Percentiles rank a stretch among this genome's conserved stretches.
Conservation (phyloP, 2,888 invertebrate species). For the Tipula lateralis region DNA sequence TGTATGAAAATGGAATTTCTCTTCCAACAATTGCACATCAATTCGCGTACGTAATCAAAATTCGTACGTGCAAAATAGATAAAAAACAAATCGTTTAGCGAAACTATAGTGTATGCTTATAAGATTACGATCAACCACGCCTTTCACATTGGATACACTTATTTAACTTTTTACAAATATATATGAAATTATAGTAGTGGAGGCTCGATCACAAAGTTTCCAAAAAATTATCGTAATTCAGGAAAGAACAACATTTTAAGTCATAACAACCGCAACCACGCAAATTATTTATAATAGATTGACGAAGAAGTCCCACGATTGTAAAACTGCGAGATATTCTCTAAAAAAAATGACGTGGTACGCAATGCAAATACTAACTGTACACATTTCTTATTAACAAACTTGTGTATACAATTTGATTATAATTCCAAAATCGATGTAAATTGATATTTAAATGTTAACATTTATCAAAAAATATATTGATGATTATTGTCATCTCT, state of each 20-base stretch:
- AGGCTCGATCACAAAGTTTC: not conserved
- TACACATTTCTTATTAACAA: not conserved
- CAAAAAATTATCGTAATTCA: not conserved
- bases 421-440: not conserved
- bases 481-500: not conserved
- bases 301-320: not conserved
- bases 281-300: not conserved
- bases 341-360: not conserved
- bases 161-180: not conserved
- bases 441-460: constrained; percentile 24
- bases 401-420: not conserved
- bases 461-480: not conserved
- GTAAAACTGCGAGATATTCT: not conserved
- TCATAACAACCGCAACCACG: not conserved
- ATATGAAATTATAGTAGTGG: not conserved
- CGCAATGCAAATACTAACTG: not conserved
- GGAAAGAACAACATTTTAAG: not conserved
- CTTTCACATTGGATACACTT: not conserved
- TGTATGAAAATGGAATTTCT: not conserved
- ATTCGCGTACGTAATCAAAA: not conserved
- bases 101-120: not conserved
- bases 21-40: not conserved
- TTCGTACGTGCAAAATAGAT: not conserved
- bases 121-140: not conserved
- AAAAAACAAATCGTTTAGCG: not conserved